These are phyloP conservation scores for Eurytoma californica DNA, from an alignment of 2,888 invertebrate genomes.

Conservation along the genomic window DNA sequence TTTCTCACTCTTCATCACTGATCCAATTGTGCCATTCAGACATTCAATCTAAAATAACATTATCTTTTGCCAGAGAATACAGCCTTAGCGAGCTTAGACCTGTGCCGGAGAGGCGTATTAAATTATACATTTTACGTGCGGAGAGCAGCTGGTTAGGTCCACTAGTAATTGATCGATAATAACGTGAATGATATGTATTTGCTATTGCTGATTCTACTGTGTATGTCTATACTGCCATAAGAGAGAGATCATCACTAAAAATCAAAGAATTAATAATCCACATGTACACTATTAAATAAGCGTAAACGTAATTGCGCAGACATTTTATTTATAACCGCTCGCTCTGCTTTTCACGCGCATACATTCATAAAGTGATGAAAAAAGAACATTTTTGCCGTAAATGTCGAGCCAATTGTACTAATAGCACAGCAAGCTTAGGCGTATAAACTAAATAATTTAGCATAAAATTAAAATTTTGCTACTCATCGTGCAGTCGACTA, in stretches of 20 bases:
- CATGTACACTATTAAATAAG: conserved; percentile 22
- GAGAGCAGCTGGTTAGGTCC: conserved; percentile 63
- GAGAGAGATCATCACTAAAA: conserved; percentile 19
- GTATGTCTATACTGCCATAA: conserved; percentile 23
- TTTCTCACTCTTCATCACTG: conserved; percentile 53
- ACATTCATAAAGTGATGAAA: background rate
- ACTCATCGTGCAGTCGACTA: background rate
- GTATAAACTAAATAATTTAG: background rate
- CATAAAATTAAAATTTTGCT: background rate
- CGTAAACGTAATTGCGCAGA: conserved; percentile 23
- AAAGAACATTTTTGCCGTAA: background rate
- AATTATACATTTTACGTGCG: background rate
- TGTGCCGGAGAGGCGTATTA: too few species aligned
- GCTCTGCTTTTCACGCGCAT: conserved; percentile 24
- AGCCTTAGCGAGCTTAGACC: too few species aligned
- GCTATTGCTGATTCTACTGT: conserved; percentile 55
- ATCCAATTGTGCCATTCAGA: too few species aligned
- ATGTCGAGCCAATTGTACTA: background rate
- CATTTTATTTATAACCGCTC: conserved; percentile 31
- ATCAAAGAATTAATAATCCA: conserved; percentile 16
- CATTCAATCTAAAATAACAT: background rate
- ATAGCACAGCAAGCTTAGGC: background rate
- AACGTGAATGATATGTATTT: conserved; percentile 60
- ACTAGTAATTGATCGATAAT: conserved; percentile 58
- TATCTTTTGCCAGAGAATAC: conserved; percentile 1